A percentile compares a stretch with the other conserved stretches of the same genome.
phyloP scores from a whole-genome alignment of 35 echinoderm and acorn worm genomes.

The Amphiura filiformis region DNA sequence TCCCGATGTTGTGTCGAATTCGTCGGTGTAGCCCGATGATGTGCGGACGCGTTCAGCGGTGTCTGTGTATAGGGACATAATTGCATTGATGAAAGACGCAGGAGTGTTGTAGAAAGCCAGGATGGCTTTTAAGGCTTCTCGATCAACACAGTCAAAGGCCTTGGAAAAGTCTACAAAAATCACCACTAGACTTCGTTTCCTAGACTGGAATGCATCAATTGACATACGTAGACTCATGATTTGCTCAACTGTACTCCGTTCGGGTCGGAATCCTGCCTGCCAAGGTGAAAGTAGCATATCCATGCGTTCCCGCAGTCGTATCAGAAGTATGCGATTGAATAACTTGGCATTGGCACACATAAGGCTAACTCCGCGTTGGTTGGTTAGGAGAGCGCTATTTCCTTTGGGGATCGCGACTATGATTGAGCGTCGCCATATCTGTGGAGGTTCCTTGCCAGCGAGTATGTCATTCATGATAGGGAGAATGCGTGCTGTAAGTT shows the following conservation, averaged over 20 bases:
- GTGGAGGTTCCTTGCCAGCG: constrained; percentile 25
- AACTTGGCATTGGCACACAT: constrained; percentile 23
- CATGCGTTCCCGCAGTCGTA: neutral
- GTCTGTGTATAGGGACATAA: too few species aligned
- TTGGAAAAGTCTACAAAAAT: too few species aligned
- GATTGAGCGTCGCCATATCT: constrained; percentile 13
- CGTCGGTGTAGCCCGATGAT: too few species aligned
- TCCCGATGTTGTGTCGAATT: too few species aligned
- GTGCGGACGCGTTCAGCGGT: too few species aligned
- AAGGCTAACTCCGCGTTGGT: constrained; percentile 23
- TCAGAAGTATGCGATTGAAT: neutral
- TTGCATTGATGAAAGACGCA: too few species aligned
- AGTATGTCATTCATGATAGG: constrained; percentile 21
- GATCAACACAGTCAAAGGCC: too few species aligned
- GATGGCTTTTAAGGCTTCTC: too few species aligned
- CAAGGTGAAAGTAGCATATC: constrained; percentile 17
- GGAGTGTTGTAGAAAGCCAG: too few species aligned
- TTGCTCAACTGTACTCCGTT: neutral
- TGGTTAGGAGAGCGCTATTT: constrained; percentile 9
- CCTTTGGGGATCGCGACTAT: constrained; percentile 30
- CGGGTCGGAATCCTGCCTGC: constrained; percentile 29
- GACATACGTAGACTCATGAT: too few species aligned
- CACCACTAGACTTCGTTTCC: too few species aligned
- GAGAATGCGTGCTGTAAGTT: neutral
- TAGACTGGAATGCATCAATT: too few species aligned